Evolutionary conservation across 2,797 vertebrate genomes (phyloP).

Genomic region (Lagodon rhomboides): DNA sequence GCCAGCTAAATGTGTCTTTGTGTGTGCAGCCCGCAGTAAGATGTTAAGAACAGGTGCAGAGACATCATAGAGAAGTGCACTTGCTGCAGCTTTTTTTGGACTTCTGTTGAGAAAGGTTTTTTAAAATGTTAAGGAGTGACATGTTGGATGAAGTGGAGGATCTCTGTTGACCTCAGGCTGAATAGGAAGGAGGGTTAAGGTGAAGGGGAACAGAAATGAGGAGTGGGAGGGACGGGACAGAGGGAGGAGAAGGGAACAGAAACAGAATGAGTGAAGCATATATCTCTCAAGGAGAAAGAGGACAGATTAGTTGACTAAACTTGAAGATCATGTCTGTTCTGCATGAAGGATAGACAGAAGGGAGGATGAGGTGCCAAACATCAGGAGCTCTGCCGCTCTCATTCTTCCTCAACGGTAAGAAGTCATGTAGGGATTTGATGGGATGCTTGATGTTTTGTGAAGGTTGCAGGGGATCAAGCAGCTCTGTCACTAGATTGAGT

Average conservation of each 20-base stretch:
- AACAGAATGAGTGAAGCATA: constrained; percentile 17
- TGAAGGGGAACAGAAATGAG: constrained; percentile 24
- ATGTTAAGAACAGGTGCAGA: constrained; percentile 11
- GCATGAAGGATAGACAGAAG: not conserved
- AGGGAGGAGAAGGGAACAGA: constrained; percentile 48
- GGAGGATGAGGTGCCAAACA: constrained; percentile 55
- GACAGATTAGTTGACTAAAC: not conserved
- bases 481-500: not conserved
- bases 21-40: not conserved
- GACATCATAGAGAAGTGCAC: not conserved
- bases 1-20: not conserved
- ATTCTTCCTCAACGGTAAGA: constrained; percentile 62
- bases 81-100: not conserved
- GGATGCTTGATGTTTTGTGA: not conserved
- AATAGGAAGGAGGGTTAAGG: constrained; percentile 21
- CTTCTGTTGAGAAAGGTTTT: constrained; percentile 18
- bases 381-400: constrained; percentile 32
- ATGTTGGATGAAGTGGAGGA: constrained; percentile 10
- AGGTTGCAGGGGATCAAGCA: not conserved
- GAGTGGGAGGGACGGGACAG: constrained; percentile 23
- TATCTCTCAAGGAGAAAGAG: constrained; percentile 27
- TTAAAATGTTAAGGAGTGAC: constrained; percentile 13
- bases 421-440: not conserved
- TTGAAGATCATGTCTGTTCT: not conserved
- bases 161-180: constrained; percentile 35